Evolutionary conservation across 2,113 vertebrate species (phyloP).

Genomic region (Epinephelus fuscoguttatus): DNA sequence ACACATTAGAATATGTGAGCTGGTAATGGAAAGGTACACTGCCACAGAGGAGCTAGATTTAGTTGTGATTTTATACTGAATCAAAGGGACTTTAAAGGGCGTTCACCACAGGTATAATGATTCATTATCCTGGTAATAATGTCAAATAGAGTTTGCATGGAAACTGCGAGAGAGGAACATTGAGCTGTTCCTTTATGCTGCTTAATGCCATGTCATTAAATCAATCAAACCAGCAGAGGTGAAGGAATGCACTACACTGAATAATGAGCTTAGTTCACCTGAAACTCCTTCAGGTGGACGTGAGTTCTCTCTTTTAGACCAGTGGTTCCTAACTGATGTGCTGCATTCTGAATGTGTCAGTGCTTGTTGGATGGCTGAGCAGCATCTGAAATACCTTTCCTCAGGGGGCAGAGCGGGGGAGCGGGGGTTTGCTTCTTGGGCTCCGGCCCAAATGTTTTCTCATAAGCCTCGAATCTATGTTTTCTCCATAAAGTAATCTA

Average conservation of each 20-base stretch:
- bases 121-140: slow-evolving; percentile 22
- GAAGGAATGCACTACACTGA: not conserved
- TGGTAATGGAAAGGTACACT: not conserved
- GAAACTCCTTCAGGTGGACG: not conserved
- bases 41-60: not conserved
- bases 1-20: not conserved
- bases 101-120: not conserved
- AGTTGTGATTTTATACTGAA: not conserved
- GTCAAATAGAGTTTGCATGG: slow-evolving; percentile 19
- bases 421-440: no score
- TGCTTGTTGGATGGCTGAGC: not conserved
- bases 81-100: slow-evolving; percentile 13
- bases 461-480: no score
- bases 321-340: not conserved
- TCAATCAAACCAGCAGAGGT: not conserved
- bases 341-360: not conserved
- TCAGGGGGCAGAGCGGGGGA: no score
- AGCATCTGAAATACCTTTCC: not conserved
- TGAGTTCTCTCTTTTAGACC: not conserved
- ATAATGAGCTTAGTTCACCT: not conserved
- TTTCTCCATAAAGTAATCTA: no score
- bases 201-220: slow-evolving; percentile 11
- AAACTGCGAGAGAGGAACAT: not conserved
- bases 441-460: no score
- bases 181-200: not conserved